Conservation (phyloP, 2,888 invertebrate species). For the Embidobia sp. region DNA sequence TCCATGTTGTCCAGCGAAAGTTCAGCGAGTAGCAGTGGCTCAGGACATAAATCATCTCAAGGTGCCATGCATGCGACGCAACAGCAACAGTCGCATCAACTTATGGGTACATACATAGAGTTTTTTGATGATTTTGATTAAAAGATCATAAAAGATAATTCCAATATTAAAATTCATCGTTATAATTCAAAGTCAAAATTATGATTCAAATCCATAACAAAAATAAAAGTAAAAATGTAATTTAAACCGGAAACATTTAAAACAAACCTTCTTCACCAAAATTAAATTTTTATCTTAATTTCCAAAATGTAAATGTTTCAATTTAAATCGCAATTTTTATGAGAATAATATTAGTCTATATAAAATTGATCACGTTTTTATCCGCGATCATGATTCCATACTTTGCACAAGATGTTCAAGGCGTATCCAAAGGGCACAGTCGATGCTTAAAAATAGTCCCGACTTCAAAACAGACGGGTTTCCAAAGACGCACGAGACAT, state of each 20-base stretch:
- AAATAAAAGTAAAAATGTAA: no score
- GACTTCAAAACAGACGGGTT: slow-evolving; percentile 47
- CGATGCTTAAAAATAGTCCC: slow-evolving; percentile 29
- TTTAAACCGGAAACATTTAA: no score
- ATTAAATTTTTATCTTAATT: no score
- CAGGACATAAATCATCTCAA: slow-evolving; percentile 83
- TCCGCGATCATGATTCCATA: no score
- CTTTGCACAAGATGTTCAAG: slow-evolving; percentile 7
- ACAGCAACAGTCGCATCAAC: slow-evolving; percentile 78
- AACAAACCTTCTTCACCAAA: no score
- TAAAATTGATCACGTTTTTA: no score
- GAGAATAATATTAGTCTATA: no score
- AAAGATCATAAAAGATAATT: no score
- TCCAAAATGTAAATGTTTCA: no score
- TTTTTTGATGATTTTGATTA: neutral
- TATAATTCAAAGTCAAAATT: neutral
- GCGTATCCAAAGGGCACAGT: neutral
- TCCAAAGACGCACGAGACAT: slow-evolving; percentile 41
- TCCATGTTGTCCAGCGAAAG: slow-evolving; percentile 96
- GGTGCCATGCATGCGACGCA: slow-evolving; percentile 78
- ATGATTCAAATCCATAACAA: no score
- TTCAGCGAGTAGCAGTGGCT: slow-evolving; percentile 94
- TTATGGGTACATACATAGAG: slow-evolving; percentile 73
- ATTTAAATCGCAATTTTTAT: no score
- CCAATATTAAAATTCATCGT: no score